Percentiles rank a stretch among this genome's conserved stretches.
These are phyloP conservation scores for Listrodromus nycthemerus DNA, from an alignment of 2,888 invertebrate species.

Conservation along the genomic window DNA sequence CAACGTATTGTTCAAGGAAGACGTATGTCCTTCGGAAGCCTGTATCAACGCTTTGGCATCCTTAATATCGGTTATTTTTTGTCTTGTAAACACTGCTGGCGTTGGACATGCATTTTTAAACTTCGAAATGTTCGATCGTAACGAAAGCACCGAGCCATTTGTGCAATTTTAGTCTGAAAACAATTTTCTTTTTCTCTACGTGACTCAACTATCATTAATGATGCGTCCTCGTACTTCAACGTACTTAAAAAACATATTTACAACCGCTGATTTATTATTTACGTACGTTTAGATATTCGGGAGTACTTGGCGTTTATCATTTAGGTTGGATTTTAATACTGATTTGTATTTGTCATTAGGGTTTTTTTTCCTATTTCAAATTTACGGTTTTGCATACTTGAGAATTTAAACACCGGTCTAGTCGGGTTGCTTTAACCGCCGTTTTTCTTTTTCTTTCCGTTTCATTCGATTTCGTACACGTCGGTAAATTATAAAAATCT, in stretches of 20 bases:
- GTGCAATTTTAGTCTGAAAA: slow-evolving; percentile 12
- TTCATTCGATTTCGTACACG: slow-evolving; percentile 22
- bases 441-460: slow-evolving; percentile 3
- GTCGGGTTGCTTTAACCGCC: not conserved
- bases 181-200: not conserved
- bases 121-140: slow-evolving; percentile 17
- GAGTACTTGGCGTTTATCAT: slow-evolving; percentile 35
- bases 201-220: slow-evolving; percentile 10
- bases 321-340: slow-evolving; percentile 62
- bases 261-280: slow-evolving; percentile 45
- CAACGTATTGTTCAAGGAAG: slow-evolving; percentile 59
- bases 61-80: slow-evolving; percentile 9
- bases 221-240: slow-evolving; percentile 13
- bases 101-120: not conserved
- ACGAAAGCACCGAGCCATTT: slow-evolving; percentile 19
- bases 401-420: slow-evolving; percentile 4
- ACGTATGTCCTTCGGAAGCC: slow-evolving; percentile 57
- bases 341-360: slow-evolving; percentile 59
- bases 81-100: slow-evolving; percentile 11
- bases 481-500: slow-evolving; percentile 48
- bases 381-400: not conserved
- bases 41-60: slow-evolving; percentile 23
- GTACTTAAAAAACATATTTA: slow-evolving; percentile 51
- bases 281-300: slow-evolving; percentile 40
- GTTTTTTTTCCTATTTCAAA: slow-evolving; percentile 10